Base-by-base conservation (phyloP, 2,888 invertebrate genomes). In the Autographa pulchrina region DNA sequence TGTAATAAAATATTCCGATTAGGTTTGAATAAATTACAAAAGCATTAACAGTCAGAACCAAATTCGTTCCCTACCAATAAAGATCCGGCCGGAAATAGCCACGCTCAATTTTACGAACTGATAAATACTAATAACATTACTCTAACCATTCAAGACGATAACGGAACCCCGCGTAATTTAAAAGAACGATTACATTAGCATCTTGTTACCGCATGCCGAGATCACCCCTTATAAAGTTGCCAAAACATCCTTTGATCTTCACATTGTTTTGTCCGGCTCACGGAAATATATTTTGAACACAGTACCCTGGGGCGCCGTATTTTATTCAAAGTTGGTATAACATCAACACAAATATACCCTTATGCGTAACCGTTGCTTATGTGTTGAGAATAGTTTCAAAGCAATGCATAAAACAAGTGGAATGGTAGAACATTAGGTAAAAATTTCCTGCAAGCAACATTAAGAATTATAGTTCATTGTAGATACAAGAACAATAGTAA, bases 261-360 rank as follows among this genome's bases (percentile, higher is more conserved):
- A 90, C 91, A 91, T 91, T 86, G 86, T 90, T 93, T 92, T 92
- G 91, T 92, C 90, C 93, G 92, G 91, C 92, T 90, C 82, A 84
- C 80, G 86, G 80, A 91, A 92, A 93, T 91, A 91, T 91, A 88
- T 84, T 82, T 82, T 65, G 74, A 74, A 81, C 74, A 77, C 85
- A 86, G 81, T 83, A 87, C 90, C 90, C 90, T 82, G 78, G 89
- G 81, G 90, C 88, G 85, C 88, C 82, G 84, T 90, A 88, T 90
- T 91, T 90, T 88, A 88, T 90, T 87, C 84, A 86, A 81, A 84
- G 65, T 84, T 77, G 67, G 65, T 79, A 72, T 78, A 81, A 80
- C 77, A 70, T 73, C 71, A 70, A 73, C 63, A 70, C 74, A 68
- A 81, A 76, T 72, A 72, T 66, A 72, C 75, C 76, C 73, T 78